Evolutionary conservation across 2,888 invertebrate species (phyloP).

Genomic region (Nomada goodeniana): DNA sequence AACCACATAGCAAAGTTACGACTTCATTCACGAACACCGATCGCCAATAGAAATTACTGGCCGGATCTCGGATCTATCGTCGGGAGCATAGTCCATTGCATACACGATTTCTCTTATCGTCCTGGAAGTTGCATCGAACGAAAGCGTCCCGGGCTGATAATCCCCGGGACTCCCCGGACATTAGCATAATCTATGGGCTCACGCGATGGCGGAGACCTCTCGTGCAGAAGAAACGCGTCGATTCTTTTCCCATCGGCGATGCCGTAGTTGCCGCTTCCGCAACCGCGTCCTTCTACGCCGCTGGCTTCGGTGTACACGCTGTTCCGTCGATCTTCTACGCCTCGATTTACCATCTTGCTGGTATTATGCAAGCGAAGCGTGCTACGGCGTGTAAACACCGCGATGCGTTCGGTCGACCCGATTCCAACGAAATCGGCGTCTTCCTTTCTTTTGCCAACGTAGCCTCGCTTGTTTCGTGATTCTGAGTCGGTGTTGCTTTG

Average conservation of each 20-base stretch:
- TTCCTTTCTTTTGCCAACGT: not conserved
- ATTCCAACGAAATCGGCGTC: constrained; percentile 1
- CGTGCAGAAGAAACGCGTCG: constrained; percentile 62
- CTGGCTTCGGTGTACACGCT: constrained; percentile 13
- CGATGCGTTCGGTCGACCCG: constrained; percentile 13
- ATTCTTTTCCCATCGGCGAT: constrained; percentile 51
- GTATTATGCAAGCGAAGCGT: constrained; percentile 39
- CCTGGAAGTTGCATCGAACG: constrained; percentile 41
- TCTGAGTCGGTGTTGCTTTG: constrained; percentile 12
- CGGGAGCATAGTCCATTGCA: constrained; percentile 4
- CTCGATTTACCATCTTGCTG: not conserved
- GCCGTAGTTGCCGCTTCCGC: constrained; percentile 46
- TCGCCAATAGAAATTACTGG: constrained; percentile 56
- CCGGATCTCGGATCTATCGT: constrained; percentile 46
- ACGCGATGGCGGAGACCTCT: constrained; percentile 4
- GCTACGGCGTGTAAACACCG: constrained; percentile 42
- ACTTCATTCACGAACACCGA: constrained; percentile 45
- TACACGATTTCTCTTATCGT: constrained; percentile 36
- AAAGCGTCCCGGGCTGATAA: constrained; percentile 61
- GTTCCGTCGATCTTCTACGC: constrained; percentile 17
- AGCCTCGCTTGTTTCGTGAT: not conserved
- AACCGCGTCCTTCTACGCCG: constrained; percentile 22
- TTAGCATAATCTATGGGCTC: constrained; percentile 66
- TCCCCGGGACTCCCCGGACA: constrained; percentile 57
- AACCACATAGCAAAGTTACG: not conserved